phyloP scores from a whole-genome alignment of 2,113 vertebrate species.

The Xiphorhynchus elegans region DNA sequence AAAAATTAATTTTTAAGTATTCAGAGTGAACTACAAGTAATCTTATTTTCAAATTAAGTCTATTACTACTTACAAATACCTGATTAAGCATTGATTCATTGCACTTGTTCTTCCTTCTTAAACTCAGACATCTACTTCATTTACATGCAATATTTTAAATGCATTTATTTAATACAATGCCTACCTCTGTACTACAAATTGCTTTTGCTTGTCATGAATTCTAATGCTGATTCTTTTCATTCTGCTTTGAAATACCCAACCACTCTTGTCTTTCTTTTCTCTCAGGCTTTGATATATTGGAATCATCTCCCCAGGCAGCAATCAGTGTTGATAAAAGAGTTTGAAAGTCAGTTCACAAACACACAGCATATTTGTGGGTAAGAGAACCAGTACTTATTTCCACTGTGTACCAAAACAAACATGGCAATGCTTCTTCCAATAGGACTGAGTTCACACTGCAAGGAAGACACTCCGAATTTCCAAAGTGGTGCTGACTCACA shows the following conservation, averaged over 20 bases:
- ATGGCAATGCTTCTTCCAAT: not conserved
- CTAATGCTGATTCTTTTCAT: constrained; percentile 46
- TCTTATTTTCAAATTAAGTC: not conserved
- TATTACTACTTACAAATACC: not conserved
- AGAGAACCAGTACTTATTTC: constrained; percentile 6
- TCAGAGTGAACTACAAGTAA: not conserved
- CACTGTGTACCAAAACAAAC: not conserved
- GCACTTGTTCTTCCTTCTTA: not conserved
- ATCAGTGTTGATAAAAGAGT: constrained; percentile 64
- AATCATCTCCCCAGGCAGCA: constrained; percentile 54
- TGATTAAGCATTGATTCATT: not conserved
- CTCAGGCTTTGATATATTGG: constrained; percentile 59
- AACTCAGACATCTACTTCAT: constrained; percentile 27
- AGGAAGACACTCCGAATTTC: not conserved
- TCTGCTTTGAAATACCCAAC: constrained; percentile 44
- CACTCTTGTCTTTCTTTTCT: constrained; percentile 41
- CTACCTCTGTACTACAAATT: constrained; percentile 45
- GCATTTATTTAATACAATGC: constrained; percentile 13
- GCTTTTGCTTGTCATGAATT: constrained; percentile 58
- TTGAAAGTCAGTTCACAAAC: constrained; percentile 46
- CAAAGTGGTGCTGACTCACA: not conserved
- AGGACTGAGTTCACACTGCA: not conserved
- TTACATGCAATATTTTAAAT: constrained; percentile 50
- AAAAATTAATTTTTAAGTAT: not conserved
- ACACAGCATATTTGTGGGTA: constrained; percentile 28